Conservation (phyloP, 2,797 vertebrate species). For the Crax fasciolata region DNA sequence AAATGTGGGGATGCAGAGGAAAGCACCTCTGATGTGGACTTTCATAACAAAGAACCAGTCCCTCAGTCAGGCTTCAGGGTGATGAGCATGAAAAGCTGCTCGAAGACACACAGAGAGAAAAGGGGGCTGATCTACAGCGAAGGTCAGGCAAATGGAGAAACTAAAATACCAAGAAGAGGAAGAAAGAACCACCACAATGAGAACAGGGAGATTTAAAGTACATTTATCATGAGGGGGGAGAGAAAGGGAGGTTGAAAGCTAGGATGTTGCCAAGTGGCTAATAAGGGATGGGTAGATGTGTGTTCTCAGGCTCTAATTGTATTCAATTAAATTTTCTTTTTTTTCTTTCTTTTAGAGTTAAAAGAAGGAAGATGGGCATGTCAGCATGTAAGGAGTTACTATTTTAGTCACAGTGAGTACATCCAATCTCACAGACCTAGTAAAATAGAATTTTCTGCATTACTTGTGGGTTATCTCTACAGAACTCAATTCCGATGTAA, state of each 20-base stretch:
- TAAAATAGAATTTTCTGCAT: conserved; percentile 9
- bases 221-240: background rate
- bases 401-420: background rate
- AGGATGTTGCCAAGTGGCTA: background rate
- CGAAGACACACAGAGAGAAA: background rate
- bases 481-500: background rate
- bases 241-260: background rate
- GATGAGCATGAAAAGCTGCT: background rate
- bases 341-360: conserved; percentile 26
- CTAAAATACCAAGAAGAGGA: background rate
- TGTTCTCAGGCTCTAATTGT: background rate
- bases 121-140: background rate
- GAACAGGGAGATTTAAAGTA: background rate
- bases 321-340: background rate
- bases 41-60: background rate
- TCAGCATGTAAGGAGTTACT: background rate
- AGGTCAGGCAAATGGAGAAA: background rate
- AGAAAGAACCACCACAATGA: background rate
- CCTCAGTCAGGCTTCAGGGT: background rate
- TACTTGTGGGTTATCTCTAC: background rate
- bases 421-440: background rate
- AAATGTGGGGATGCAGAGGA: background rate
- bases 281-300: background rate
- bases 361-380: background rate
- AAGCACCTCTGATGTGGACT: background rate